Evolutionary conservation across 2,113 vertebrate genomes (phyloP), one percentile per base, ranked within the genome.

Genomic region (Phocoena phocoena): DNA sequence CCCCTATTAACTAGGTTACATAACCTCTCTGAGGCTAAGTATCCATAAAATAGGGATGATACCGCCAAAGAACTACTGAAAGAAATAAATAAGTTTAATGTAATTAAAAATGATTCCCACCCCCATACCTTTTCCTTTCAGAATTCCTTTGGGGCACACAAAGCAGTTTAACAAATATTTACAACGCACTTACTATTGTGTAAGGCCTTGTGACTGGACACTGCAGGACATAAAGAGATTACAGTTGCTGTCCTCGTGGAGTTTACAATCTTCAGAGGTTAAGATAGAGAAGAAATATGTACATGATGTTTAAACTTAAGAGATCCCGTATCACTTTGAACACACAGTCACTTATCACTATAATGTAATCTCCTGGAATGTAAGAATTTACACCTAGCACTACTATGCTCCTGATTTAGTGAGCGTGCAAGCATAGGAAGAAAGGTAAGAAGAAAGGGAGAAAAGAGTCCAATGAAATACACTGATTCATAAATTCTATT

Each of bases 111-210:
- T 41, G 38, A 96, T 74, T 84, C n/a, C 53, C 8, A 97, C 17
- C 53, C 28, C 41, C 21, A 71, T 28, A 38, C 3, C 50, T 68
- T 87, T 68, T 53, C 80, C 65, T 92, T 87, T 87, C 68, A 90
- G 44, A 76, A 93, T 70, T 94, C 41, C 70, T 74, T 80, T 83
- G 36, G 28, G 50, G 4, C n/a, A 85, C 23, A 93, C 33, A 79
- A 63, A 87, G 33, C 58, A 85, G 96, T 88, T 81, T 84, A 97
- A 65, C 82, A 81, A 85, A 58, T 50, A 93, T 70, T 85, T 94
- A 80, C 58, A 88, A 36, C 67, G 41, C 26, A 93, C 36, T 93
- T 87, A 62, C 53, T 96, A 80, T 20, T 93, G 28, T 58, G 4
- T 36, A 86, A 71, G 53, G 2, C 55, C 63, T 88, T 3, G 1